A percentile compares a stretch with the other conserved stretches of the same genome.
These are phyloP conservation scores for Pandemis heparana DNA, from an alignment of 2,888 invertebrate genomes.

Conservation along the genomic window DNA sequence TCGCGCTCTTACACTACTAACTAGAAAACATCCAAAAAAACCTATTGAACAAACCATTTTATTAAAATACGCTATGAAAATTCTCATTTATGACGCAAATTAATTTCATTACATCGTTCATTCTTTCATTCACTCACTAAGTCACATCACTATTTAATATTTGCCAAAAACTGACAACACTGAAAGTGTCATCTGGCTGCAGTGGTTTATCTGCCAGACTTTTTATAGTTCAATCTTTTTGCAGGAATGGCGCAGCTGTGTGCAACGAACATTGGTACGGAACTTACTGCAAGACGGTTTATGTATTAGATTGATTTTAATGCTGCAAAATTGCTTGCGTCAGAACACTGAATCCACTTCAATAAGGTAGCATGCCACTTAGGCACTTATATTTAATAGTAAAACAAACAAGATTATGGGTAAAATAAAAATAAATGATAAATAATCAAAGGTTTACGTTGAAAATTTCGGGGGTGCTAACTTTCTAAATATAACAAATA, in stretches of 20 bases:
- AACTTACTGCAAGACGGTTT: conserved; percentile 78
- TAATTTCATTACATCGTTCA: too few relatives aligned
- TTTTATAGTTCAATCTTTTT: conserved; percentile 8
- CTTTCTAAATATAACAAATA: conserved; percentile 35
- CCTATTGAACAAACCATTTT: too few relatives aligned
- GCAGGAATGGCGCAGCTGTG: conserved; percentile 74
- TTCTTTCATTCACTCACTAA: too few relatives aligned
- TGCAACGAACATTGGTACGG: conserved; percentile 79
- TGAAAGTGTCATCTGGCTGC: too few relatives aligned
- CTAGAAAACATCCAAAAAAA: too few relatives aligned
- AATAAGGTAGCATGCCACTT: conserved; percentile 56
- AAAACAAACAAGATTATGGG: conserved; percentile 19
- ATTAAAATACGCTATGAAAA: too few relatives aligned
- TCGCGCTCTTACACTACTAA: too few relatives aligned
- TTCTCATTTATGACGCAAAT: too few relatives aligned
- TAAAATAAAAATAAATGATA: conserved; percentile 10
- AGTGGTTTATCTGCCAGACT: too few relatives aligned
- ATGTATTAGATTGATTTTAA: conserved; percentile 70
- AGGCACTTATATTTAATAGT: conserved; percentile 53
- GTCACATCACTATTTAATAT: too few relatives aligned
- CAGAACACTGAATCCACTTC: conserved; percentile 57
- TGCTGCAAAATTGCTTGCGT: conserved; percentile 71
- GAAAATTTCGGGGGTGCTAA: conserved; percentile 52
- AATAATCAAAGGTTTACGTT: conserved; percentile 27
- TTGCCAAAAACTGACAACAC: too few relatives aligned